These are phyloP conservation scores for Mus caroli DNA, from an alignment of 2,797 vertebrate species.

Conservation along the genomic window DNA sequence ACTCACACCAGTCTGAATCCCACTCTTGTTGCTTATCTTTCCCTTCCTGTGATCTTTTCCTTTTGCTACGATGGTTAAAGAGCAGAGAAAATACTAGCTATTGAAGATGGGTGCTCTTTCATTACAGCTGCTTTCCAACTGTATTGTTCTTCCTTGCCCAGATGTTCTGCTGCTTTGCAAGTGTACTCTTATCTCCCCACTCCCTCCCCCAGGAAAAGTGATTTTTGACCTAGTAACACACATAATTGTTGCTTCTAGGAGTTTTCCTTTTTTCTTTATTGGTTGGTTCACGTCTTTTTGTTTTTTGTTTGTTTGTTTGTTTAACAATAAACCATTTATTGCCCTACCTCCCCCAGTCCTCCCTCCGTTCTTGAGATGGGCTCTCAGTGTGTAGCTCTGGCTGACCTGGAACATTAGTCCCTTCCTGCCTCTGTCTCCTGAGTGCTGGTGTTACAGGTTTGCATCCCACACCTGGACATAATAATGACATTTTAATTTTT, in stretches of 20 bases:
- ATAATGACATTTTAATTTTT: neutral
- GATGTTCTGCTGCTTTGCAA: conserved; percentile 1
- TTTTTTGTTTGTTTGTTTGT: neutral
- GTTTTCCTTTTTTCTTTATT: neutral
- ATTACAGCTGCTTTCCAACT: neutral
- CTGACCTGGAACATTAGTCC: neutral
- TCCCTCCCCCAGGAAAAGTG: neutral
- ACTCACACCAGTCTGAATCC: neutral
- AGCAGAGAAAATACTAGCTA: neutral
- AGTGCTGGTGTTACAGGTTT: neutral
- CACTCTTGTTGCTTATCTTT: neutral
- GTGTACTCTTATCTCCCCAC: neutral
- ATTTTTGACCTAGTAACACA: neutral
- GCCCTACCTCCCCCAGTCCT: too few relatives aligned
- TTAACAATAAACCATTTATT: neutral
- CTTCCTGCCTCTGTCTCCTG: neutral
- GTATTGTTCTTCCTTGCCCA: neutral
- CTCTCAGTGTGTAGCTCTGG: neutral
- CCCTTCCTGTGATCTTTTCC: neutral
- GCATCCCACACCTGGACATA: neutral
- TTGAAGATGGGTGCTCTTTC: conserved; percentile 18
- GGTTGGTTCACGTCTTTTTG: neutral
- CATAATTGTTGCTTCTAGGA: neutral
- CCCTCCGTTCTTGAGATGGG: neutral
- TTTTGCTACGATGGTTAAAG: neutral